Conservation (phyloP, 2,888 invertebrate genomes). For the Tigriopus californicus region DNA sequence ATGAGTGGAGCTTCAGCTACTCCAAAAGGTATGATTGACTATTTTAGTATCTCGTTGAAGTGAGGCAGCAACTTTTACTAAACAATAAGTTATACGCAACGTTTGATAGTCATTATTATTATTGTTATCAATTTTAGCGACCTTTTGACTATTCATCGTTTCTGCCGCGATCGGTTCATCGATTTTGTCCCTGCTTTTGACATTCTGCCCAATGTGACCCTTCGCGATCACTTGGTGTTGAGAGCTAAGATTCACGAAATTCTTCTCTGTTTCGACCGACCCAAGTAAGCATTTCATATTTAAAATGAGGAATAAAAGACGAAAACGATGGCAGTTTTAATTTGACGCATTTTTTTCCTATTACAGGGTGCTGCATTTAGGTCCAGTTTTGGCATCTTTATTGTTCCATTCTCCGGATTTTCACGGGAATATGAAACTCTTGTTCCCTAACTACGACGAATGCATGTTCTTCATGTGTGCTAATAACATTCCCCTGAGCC, state of each 20-base stretch:
- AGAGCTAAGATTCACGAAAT: background rate
- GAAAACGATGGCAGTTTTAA: no score
- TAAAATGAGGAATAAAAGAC: no score
- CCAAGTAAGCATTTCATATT: no score
- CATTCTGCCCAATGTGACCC: background rate
- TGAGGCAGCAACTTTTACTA: background rate
- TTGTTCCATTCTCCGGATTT: no score
- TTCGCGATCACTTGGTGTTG: background rate
- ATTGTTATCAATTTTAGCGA: background rate
- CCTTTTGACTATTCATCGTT: conserved; percentile 3
- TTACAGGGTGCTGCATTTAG: no score
- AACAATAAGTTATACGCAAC: background rate
- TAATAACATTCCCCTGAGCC: background rate
- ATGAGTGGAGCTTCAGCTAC: background rate
- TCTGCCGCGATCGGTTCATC: conserved; percentile 1
- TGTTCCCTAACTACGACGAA: background rate
- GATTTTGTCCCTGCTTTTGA: conserved; percentile 9
- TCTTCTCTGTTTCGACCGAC: conserved; percentile 3
- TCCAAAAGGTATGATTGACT: background rate
- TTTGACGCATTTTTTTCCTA: no score
- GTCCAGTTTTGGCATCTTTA: no score
- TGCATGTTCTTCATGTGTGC: background rate
- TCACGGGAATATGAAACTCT: no score
- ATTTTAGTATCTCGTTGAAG: background rate
- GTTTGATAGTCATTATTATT: background rate